Percentiles rank a stretch among this genome's conserved stretches.
phyloP scores from a whole-genome alignment of 2,113 vertebrate genomes.

The Mirza zaza region DNA sequence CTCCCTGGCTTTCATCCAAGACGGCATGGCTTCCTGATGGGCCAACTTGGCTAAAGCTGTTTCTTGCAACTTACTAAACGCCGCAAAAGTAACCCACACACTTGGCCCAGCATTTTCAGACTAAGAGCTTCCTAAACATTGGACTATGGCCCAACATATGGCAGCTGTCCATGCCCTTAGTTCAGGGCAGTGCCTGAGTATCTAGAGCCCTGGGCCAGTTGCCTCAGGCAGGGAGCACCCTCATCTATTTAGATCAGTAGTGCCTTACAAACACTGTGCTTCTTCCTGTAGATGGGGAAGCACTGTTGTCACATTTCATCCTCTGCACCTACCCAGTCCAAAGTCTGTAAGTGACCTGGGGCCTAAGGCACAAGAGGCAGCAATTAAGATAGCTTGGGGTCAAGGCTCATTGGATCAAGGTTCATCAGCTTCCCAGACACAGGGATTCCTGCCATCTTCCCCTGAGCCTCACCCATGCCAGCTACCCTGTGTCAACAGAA shows the following conservation, averaged over 20 bases:
- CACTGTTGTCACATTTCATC: background rate
- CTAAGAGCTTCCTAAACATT: background rate
- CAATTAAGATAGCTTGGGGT: background rate
- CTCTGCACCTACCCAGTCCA: background rate
- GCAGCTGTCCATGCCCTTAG: background rate
- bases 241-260: background rate
- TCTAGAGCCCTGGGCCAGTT: background rate
- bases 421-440: background rate
- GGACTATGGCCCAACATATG: background rate
- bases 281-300: background rate
- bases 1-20: background rate
- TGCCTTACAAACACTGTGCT: background rate
- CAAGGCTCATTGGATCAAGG: background rate
- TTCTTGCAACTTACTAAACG: background rate
- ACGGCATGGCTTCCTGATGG: background rate
- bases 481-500: background rate
- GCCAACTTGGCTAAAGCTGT: background rate
- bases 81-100: background rate
- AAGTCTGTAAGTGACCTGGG: background rate
- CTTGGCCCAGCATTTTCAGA: background rate
- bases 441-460: background rate
- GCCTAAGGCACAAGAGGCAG: background rate
- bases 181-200: background rate
- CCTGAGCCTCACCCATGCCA: background rate
- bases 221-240: background rate